These are phyloP conservation scores for Cyphomyrmex costatus DNA, from an alignment of 1,140 invertebrate genomes.

Conservation along the genomic window DNA sequence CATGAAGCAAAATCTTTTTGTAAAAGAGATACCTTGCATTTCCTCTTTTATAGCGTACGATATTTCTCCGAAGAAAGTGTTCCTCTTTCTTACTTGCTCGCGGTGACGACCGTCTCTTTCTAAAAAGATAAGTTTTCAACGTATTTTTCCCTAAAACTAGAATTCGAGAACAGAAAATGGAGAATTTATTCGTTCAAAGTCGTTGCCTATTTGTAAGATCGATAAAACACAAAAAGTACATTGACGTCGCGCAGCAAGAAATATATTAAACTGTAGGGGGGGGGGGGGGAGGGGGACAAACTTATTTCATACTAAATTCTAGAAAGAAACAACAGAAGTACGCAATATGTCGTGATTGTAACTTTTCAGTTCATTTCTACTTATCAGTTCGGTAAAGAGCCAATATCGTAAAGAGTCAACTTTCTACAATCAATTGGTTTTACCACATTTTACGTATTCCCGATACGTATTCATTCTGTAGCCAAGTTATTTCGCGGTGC, in stretches of 20 bases:
- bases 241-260: neutral
- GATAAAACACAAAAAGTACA: neutral
- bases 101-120: constrained; percentile 44
- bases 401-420: neutral
- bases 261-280: neutral
- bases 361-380: neutral
- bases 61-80: constrained; percentile 58
- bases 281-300: too few relatives aligned
- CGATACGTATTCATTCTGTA: neutral
- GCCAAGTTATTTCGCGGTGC: constrained; percentile 1
- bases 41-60: constrained; percentile 61
- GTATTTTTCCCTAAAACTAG: constrained; percentile 41
- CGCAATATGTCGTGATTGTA: neutral
- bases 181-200: constrained; percentile 39
- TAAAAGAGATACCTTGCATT: constrained; percentile 64
- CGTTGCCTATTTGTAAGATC: constrained; percentile 25
- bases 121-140: constrained; percentile 54
- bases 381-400: neutral
- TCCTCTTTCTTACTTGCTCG: constrained; percentile 42
- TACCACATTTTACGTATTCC: neutral
- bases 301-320: neutral
- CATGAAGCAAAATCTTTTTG: constrained; percentile 65
- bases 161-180: constrained; percentile 50
- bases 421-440: constrained; percentile 10
- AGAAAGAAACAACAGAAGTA: neutral